Percentiles rank a stretch among this genome's conserved stretches.
Evolutionary conservation across 2,888 invertebrate species (phyloP).

Genomic region (Drosophila mulleri): DNA sequence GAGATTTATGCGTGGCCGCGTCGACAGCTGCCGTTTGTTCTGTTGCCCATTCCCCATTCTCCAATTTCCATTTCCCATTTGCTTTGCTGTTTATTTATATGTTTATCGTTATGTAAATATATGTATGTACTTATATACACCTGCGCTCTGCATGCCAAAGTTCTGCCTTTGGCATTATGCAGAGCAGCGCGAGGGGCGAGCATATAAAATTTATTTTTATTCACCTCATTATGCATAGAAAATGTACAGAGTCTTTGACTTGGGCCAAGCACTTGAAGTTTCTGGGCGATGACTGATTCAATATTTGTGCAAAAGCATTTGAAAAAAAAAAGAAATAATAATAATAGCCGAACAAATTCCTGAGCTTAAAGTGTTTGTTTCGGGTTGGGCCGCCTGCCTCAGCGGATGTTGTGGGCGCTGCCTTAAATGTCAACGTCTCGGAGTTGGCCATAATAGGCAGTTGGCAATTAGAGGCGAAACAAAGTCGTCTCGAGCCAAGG

Average conservation of each 20-base stretch:
- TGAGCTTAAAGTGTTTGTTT: conserved; percentile 40
- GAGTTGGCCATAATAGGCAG: conserved; percentile 62
- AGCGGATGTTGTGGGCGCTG: conserved; percentile 75
- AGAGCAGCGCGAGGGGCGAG: conserved; percentile 31
- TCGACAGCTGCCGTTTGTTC: conserved; percentile 24
- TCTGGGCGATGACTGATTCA: conserved; percentile 37
- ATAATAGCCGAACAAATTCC: conserved; percentile 44
- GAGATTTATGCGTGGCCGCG: conserved; percentile 72
- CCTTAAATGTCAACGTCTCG: conserved; percentile 68
- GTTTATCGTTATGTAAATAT: conserved; percentile 54
- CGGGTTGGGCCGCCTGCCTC: conserved; percentile 55
- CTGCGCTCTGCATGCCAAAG: conserved; percentile 55
- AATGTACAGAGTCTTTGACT: conserved; percentile 12
- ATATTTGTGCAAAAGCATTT: conserved; percentile 40
- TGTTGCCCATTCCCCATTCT: conserved; percentile 19
- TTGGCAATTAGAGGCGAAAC: conserved; percentile 59
- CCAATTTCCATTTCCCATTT: conserved; percentile 23
- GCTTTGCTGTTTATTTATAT: conserved; percentile 69
- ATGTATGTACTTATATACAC: conserved; percentile 41
- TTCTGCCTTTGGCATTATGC: conserved; percentile 51
- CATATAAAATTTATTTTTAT: conserved; percentile 34
- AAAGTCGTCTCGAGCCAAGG: conserved; percentile 31
- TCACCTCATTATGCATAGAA: conserved; percentile 31
- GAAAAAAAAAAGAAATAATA: conserved; percentile 15
- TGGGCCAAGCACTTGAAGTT: conserved; percentile 19